Conservation (phyloP, 1,140 invertebrate species). For the Calosoma granatense region DNA sequence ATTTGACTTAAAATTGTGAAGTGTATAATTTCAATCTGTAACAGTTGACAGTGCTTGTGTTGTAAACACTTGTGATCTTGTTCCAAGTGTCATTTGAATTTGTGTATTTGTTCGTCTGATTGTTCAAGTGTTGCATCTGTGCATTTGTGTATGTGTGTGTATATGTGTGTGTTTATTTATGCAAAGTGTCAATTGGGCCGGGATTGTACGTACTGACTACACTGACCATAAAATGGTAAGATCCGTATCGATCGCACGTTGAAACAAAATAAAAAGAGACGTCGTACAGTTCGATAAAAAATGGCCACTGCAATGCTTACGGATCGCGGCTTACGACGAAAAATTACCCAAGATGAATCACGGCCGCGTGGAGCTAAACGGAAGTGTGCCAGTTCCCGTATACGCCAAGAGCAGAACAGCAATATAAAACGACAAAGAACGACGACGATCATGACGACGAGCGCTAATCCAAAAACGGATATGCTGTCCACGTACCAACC, state of each 20-base stretch:
- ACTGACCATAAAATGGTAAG: slow-evolving; percentile 3
- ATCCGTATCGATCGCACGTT: slow-evolving; percentile 5
- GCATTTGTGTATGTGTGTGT: slow-evolving; percentile 2
- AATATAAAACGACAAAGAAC: slow-evolving; percentile 39
- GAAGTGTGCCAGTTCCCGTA: slow-evolving; percentile 28
- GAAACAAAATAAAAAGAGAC: no score
- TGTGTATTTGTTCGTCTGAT: not conserved
- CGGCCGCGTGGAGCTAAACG: slow-evolving; percentile 33
- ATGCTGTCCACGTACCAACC: slow-evolving; percentile 71
- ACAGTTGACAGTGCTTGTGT: no score
- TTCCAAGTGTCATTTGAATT: no score
- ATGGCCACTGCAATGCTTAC: slow-evolving; percentile 30
- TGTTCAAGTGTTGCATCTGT: not conserved
- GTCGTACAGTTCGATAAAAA: no score
- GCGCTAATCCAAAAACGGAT: slow-evolving; percentile 46
- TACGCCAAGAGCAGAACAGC: slow-evolving; percentile 38
- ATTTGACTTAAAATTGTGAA: no score
- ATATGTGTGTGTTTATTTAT: not conserved
- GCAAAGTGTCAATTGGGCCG: no score
- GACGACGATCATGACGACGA: no score
- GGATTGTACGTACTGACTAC: no score
- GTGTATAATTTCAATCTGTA: no score
- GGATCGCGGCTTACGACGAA: slow-evolving; percentile 40
- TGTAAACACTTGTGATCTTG: no score
- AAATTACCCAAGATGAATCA: slow-evolving; percentile 36